Conservation (phyloP, 2,113 vertebrate genomes). For the Istiophorus platypterus region DNA sequence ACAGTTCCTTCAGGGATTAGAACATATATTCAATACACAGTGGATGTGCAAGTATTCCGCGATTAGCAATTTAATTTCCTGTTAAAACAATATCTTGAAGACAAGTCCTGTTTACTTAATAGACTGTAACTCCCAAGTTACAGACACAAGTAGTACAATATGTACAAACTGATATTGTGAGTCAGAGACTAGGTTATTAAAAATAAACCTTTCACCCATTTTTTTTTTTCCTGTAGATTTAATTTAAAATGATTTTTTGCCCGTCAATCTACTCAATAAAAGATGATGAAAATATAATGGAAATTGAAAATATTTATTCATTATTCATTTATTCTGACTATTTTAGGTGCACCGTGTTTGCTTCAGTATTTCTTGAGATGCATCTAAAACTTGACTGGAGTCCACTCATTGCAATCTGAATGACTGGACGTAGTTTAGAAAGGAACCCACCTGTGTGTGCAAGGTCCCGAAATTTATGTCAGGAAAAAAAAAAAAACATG, state of each 20-base stretch:
- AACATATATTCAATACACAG: constrained; percentile 25
- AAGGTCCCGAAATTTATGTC: too few species aligned
- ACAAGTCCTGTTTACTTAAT: neutral
- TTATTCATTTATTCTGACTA: too few species aligned
- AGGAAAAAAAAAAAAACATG: too few species aligned
- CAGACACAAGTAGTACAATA: neutral
- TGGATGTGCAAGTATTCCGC: constrained; percentile 17
- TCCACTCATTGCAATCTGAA: too few species aligned
- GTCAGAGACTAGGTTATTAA: neutral
- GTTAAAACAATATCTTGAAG: constrained; percentile 6
- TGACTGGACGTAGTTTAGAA: too few species aligned
- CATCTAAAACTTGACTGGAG: too few species aligned
- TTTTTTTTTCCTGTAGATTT: neutral
- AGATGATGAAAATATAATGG: too few species aligned
- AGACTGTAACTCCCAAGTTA: neutral
- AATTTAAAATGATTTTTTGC: neutral
- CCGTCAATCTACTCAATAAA: neutral
- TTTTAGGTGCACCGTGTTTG: too few species aligned
- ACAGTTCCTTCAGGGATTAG: constrained; percentile 23
- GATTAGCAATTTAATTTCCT: constrained; percentile 10
- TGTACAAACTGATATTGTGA: too few species aligned
- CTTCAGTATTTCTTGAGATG: too few species aligned
- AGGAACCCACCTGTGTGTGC: too few species aligned
- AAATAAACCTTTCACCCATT: neutral
- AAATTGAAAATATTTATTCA: neutral